These are phyloP conservation scores for Leiothrix lutea DNA, from an alignment of 2,113 vertebrate species.

Conservation along the genomic window DNA sequence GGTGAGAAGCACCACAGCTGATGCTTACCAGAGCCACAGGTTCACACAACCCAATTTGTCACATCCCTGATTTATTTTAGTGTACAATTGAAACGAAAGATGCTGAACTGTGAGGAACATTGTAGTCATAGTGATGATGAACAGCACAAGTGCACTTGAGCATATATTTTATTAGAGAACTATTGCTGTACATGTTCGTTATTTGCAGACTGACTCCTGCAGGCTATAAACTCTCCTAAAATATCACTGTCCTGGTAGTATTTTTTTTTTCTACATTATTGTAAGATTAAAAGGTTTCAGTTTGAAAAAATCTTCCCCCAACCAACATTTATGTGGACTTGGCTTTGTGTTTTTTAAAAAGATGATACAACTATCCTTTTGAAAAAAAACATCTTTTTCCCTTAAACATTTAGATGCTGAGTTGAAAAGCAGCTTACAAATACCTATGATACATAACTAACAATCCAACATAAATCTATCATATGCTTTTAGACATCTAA, in stretches of 20 bases:
- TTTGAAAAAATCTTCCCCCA: neutral
- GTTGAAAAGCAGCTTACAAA: neutral
- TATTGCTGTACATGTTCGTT: neutral
- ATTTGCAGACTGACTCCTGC: neutral
- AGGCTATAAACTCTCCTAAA: neutral
- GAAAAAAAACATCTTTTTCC: neutral
- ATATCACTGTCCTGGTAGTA: neutral
- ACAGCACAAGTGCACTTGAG: neutral
- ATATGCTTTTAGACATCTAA: neutral
- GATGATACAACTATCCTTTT: neutral
- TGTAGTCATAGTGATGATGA: conserved; percentile 43
- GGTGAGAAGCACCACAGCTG: neutral
- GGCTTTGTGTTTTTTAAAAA: neutral
- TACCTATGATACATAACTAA: neutral
- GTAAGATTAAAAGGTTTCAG: neutral
- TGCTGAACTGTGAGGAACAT: neutral
- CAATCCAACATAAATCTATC: neutral
- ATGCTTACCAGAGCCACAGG: neutral
- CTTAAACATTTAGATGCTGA: neutral
- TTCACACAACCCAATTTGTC: neutral
- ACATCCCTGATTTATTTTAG: conserved; percentile 8
- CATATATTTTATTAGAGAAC: conserved; percentile 26
- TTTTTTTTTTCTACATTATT: neutral
- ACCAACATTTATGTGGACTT: neutral
- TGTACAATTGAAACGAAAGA: neutral